Percentiles rank a stretch among this genome's conserved stretches.
Conservation (phyloP, 2,113 vertebrate species). For the Crotalus tigris region DNA sequence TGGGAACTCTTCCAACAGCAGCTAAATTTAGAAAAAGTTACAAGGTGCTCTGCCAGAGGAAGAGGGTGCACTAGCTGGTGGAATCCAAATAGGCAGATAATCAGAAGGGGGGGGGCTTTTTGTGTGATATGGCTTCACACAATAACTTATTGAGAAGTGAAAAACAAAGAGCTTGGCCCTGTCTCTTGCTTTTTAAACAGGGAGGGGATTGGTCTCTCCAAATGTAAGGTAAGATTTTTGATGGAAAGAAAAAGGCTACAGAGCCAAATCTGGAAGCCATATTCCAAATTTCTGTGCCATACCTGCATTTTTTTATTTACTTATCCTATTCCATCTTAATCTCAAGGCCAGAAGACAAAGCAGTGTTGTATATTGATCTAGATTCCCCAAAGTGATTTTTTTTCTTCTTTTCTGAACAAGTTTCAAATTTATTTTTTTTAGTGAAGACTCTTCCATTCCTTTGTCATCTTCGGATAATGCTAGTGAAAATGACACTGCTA, state of each 20-base stretch:
- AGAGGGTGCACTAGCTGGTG: neutral
- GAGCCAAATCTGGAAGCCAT: neutral
- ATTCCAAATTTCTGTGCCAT: neutral
- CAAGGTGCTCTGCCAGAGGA: neutral
- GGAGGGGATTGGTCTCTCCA: neutral
- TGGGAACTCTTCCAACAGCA: slow-evolving; percentile 7
- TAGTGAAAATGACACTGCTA: neutral
- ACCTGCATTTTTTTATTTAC: neutral
- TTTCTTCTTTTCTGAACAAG: neutral
- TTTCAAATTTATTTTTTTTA: neutral
- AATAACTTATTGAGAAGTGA: neutral
- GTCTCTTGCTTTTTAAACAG: neutral
- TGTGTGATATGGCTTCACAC: neutral
- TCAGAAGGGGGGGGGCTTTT: neutral
- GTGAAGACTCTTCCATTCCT: neutral
- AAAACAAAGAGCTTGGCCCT: neutral
- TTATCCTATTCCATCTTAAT: neutral
- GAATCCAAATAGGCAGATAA: slow-evolving; percentile 2
- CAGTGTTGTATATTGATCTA: neutral
- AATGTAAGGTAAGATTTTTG: neutral
- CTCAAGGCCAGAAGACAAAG: neutral
- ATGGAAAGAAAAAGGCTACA: neutral
- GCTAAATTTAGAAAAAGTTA: slow-evolving; percentile 20
- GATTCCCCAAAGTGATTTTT: neutral
- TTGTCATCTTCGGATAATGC: neutral